Percentiles rank a stretch among this genome's conserved stretches.
Conservation (phyloP, 2,113 vertebrate species). For the Gambusia affinis region DNA sequence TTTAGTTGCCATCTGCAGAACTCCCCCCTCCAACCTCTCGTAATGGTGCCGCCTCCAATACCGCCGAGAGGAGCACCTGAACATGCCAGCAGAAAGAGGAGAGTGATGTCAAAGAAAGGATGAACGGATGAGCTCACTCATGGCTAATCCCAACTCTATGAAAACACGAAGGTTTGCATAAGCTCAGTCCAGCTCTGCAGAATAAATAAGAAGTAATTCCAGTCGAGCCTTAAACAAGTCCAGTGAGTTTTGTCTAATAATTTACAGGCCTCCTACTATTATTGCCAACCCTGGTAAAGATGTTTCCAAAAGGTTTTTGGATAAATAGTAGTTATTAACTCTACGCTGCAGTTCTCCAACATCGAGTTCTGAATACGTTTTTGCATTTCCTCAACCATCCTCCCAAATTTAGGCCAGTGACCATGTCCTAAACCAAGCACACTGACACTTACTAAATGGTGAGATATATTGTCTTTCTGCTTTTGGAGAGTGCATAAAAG, state of each 20-base stretch:
- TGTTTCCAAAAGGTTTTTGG: no score
- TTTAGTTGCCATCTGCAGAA: constrained; percentile 98
- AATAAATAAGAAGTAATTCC: neutral
- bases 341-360: no score
- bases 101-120: neutral
- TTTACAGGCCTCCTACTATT: neutral
- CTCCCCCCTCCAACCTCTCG: constrained; percentile 92
- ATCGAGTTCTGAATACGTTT: no score
- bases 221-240: neutral
- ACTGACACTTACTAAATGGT: no score
- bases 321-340: no score
- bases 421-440: no score
- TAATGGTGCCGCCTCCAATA: constrained; percentile 94
- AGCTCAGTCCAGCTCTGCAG: neutral
- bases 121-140: neutral
- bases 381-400: no score
- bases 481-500: no score
- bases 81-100: neutral
- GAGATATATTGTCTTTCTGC: no score
- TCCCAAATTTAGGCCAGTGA: no score
- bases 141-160: neutral
- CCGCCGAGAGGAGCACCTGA: constrained; percentile 93
- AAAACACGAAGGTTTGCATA: neutral
- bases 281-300: neutral
- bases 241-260: neutral